These are phyloP conservation scores for Miichthys miiuy DNA, from an alignment of 2,797 vertebrate species.

Conservation along the genomic window DNA sequence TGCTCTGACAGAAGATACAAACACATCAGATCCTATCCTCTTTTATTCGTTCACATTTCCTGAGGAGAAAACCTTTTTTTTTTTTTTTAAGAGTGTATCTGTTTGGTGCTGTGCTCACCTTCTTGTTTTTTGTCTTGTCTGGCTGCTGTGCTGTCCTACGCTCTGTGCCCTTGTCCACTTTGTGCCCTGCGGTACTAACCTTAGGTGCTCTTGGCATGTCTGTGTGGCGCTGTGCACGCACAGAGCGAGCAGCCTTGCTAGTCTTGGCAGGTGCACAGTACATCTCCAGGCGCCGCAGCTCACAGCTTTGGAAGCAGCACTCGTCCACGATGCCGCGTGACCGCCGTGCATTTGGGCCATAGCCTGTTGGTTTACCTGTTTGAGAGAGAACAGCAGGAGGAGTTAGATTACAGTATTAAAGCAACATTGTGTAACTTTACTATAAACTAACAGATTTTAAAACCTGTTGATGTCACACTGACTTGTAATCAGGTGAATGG, in stretches of 20 bases:
- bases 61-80: constrained; percentile 13
- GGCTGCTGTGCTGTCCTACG: constrained; percentile 79
- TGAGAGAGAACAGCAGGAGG: constrained; percentile 7
- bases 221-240: constrained; percentile 96
- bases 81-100: constrained; percentile 39
- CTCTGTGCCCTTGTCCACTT: constrained; percentile 78
- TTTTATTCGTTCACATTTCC: constrained; percentile 18
- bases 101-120: constrained; percentile 76
- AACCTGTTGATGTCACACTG: too few species aligned
- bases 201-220: constrained; percentile 94
- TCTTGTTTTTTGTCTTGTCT: constrained; percentile 85
- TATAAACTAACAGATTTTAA: too few species aligned
- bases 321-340: constrained; percentile 98
- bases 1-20: constrained; percentile 20
- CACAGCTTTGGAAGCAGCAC: constrained; percentile 99
- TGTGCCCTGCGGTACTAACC: constrained; percentile 84
- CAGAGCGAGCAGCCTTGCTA: constrained; percentile 91
- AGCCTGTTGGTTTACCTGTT: constrained; percentile 95
- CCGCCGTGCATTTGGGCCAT: constrained; percentile 92
- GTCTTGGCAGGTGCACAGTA: constrained; percentile 97
- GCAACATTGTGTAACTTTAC: too few species aligned
- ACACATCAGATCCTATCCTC: constrained; percentile 10
- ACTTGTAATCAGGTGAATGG: too few species aligned
- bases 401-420: not conserved
- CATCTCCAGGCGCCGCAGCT: constrained; percentile 97